Evolutionary conservation across 2,113 vertebrate genomes (phyloP).

Genomic region (Chloropsis hardwickii): DNA sequence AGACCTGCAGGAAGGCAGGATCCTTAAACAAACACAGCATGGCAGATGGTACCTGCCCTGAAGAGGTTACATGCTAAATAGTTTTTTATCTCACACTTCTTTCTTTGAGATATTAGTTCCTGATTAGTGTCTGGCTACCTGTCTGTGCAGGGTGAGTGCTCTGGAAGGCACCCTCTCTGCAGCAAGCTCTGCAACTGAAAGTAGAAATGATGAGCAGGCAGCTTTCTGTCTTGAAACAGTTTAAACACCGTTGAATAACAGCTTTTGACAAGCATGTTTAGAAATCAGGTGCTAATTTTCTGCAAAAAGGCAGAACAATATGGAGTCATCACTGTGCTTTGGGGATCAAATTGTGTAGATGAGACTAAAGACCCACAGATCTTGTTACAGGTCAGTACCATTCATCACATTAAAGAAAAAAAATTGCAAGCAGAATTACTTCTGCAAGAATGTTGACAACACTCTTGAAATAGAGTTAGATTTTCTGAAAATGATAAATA

Average conservation of each 20-base stretch:
- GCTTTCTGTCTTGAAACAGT: neutral
- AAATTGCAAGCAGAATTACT: neutral
- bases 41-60: neutral
- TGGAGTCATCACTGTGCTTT: neutral
- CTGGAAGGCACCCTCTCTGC: neutral
- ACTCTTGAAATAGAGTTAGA: neutral
- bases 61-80: neutral
- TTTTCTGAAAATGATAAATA: neutral
- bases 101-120: neutral
- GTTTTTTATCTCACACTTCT: neutral
- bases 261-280: neutral
- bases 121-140: neutral
- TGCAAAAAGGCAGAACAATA: neutral
- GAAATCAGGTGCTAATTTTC: neutral
- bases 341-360: neutral
- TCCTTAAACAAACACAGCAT: neutral
- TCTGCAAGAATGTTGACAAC: neutral
- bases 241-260: neutral
- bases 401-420: neutral
- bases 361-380: neutral
- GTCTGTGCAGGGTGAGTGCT: neutral
- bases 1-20: neutral
- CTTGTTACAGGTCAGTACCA: neutral
- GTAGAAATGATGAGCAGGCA: neutral
- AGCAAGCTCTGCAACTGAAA: neutral